Evolutionary conservation across 37 sponge, comb jelly and placozoan genomes (phyloP).

Genomic region (Eunapius fragilis): DNA sequence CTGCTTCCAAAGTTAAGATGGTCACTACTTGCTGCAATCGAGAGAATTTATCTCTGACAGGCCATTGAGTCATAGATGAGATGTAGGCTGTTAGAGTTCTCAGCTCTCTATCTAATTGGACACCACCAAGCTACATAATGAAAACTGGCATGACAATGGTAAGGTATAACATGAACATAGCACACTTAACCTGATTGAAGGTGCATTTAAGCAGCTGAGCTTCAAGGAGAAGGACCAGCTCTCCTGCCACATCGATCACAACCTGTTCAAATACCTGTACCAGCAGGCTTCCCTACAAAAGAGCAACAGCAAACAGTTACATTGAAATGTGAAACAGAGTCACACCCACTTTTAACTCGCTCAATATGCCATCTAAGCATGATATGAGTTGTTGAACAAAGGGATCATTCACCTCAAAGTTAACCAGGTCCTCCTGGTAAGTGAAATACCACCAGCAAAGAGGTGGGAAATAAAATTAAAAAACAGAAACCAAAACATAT

Average conservation of each 20-base stretch:
- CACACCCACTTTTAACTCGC: conserved; percentile 64
- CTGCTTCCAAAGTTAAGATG: conserved; percentile 72
- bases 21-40: conserved; percentile 74
- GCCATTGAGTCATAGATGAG: conserved; percentile 72
- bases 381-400: conserved; percentile 80
- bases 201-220: conserved; percentile 42
- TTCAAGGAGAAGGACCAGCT: conserved; percentile 34
- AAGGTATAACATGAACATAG: too few relatives aligned
- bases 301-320: neutral
- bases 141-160: neutral
- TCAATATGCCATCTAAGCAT: conserved; percentile 33
- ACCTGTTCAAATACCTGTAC: conserved; percentile 39
- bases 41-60: conserved; percentile 89
- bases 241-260: conserved; percentile 6
- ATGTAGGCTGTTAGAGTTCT: conserved; percentile 60
- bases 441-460: too few relatives aligned
- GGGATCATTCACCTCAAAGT: conserved; percentile 79
- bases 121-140: conserved; percentile 85
- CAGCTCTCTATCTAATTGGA: conserved; percentile 82
- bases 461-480: too few relatives aligned
- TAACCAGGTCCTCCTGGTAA: conserved; percentile 57
- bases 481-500: neutral
- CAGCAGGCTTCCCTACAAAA: conserved; percentile 21
- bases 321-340: too few relatives aligned
- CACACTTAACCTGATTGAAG: conserved; percentile 94